Base-by-base conservation (phyloP, 1,140 invertebrate genomes). In the Pseudomyrmex concolor region DNA sequence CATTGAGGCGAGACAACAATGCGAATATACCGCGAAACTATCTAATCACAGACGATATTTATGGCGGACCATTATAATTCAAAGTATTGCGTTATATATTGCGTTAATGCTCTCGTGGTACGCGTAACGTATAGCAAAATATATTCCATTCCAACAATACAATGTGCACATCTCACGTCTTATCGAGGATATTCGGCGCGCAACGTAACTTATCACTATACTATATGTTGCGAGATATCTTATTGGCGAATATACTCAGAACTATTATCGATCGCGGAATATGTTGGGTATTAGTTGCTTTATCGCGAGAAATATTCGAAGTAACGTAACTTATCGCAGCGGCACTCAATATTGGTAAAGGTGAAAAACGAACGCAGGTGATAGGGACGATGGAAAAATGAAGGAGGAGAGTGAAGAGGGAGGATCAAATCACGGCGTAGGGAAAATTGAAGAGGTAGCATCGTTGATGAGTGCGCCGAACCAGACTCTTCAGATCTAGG, bases 271-370 rank as follows among this genome's bases (percentile, higher is more conserved):
- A 50, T 12, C 55, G 15, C 22, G n/a, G 43, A 71, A 19, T 15
- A 25, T 57, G 25, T 19, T 48, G n/a, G 19, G 43, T 70, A 80
- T 80, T 80, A 71, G 55, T 80, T 80, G 71, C 60, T 84, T 87
- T 86, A 73, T 86, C 17, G 34, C 5, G 57, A 34, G 34, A 59
- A 60, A 34, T 83, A 77, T 78, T 72, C 43, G 17, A 34, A 34
- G 66, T 13, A 71, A 34, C 34, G 34, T 48, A 87, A 63, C 71
- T 57, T 59, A 50, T 8, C n/a, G 72, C 54, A 78, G 50, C 62
- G 43, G 60, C 51, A 50, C 34, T 86, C 76, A 60, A 86, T 87
- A 34, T 34, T 84, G 74, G 55, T 60, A 72, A 87, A 74, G 60
- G 71, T 87, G 57, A 67, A 66, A 59, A 55, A 17, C 55, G 74